A percentile compares a stretch with the other conserved stretches of the same genome.
Evolutionary conservation across 2,888 invertebrate genomes (phyloP).

Genomic region (Merodon equestris): DNA sequence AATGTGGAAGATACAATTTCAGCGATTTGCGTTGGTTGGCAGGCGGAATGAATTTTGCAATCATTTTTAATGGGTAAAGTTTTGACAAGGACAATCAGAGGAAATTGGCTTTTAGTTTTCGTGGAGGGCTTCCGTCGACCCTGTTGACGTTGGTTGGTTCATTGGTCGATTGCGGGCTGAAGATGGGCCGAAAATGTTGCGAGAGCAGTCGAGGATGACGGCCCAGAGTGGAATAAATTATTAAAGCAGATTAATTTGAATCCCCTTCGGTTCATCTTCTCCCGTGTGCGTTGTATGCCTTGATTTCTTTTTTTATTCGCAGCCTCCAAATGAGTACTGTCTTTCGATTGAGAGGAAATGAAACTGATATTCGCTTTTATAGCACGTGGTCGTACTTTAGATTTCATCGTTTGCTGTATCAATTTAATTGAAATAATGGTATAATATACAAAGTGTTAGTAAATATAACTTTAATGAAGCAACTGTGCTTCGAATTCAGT

Average conservation of each 20-base stretch:
- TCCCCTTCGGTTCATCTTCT: conserved; percentile 28
- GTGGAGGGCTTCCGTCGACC: conserved; percentile 66
- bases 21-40: conserved; percentile 67
- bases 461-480: conserved; percentile 54
- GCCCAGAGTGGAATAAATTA: conserved; percentile 57
- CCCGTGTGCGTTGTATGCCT: conserved; percentile 14
- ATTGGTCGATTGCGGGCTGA: conserved; percentile 3
- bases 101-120: conserved; percentile 68
- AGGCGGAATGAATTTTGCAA: conserved; percentile 68
- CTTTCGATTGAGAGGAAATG: conserved; percentile 46
- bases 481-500: conserved; percentile 32
- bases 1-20: conserved; percentile 49
- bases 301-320: conserved; percentile 40
- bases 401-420: conserved; percentile 38
- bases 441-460: conserved; percentile 48
- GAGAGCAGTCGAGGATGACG: conserved; percentile 23
- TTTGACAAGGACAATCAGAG: conserved; percentile 69
- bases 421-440: conserved; percentile 64
- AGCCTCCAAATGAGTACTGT: conserved; percentile 47
- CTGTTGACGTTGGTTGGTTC: conserved; percentile 55
- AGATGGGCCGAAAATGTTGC: conserved; percentile 2
- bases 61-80: conserved; percentile 69
- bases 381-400: conserved; percentile 32
- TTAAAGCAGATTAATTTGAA: conserved; percentile 67
- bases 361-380: conserved; percentile 26